Conservation (phyloP, 2,797 vertebrate genomes). For the Cyprinella venusta region DNA sequence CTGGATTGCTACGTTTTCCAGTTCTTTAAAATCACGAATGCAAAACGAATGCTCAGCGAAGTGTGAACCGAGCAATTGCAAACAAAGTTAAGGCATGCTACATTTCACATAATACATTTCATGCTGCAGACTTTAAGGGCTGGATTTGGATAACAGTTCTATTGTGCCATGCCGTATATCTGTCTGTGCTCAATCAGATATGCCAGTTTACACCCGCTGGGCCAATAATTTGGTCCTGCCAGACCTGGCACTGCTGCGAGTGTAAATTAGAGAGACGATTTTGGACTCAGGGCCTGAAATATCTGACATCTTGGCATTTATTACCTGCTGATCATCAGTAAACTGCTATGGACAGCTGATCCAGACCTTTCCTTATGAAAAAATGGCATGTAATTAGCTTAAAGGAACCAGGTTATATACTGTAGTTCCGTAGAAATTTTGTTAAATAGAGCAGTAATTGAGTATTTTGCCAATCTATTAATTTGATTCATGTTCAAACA, state of each 20-base stretch:
- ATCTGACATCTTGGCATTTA: conserved; percentile 33
- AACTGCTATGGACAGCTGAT: conserved; percentile 25
- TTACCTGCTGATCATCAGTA: conserved; percentile 35
- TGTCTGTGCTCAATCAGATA: conserved; percentile 10
- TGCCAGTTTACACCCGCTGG: conserved; percentile 31
- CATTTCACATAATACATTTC: conserved; percentile 13
- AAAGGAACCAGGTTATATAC: too few species aligned
- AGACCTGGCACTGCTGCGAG: conserved; percentile 43
- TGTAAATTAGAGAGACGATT: conserved; percentile 37
- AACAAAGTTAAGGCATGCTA: conserved; percentile 22
- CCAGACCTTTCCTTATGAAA: conserved; percentile 14
- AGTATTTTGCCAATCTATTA: too few species aligned
- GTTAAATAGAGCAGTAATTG: too few species aligned
- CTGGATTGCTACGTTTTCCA: background rate
- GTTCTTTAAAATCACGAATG: conserved; percentile 9
- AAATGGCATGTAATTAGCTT: background rate
- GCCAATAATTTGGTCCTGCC: conserved; percentile 15
- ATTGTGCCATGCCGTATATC: conserved; percentile 23
- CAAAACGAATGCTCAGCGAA: conserved; percentile 14
- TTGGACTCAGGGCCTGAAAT: conserved; percentile 30
- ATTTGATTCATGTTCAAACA: too few species aligned
- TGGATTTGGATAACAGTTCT: background rate
- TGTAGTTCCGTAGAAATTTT: too few species aligned
- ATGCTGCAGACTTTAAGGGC: conserved; percentile 1
- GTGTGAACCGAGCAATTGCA: background rate